Conservation (phyloP, 2,113 vertebrate genomes). For the Salvelinus fontinalis region DNA sequence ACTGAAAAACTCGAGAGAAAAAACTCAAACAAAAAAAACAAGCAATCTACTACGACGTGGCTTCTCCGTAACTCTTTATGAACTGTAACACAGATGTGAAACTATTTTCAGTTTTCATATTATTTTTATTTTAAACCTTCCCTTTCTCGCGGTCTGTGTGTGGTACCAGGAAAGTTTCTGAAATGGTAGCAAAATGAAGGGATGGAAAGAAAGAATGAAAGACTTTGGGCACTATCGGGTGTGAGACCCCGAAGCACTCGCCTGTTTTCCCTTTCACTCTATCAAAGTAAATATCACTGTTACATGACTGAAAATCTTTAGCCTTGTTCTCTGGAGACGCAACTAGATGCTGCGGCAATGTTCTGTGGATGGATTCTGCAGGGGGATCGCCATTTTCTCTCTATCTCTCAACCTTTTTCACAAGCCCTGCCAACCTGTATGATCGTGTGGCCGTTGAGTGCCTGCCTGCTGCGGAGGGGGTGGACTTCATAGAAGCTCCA, state of each 20-base stretch:
- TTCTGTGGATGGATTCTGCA: conserved; percentile 30
- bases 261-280: conserved; percentile 42
- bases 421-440: conserved; percentile 70
- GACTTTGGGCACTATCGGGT: conserved; percentile 34
- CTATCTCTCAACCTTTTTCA: conserved; percentile 19
- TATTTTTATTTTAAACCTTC: conserved; percentile 4
- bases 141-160: conserved; percentile 36
- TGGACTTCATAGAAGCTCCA: conserved; percentile 22
- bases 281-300: conserved; percentile 78
- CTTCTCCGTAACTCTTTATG: conserved; percentile 61
- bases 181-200: conserved; percentile 75
- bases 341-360: conserved; percentile 44
- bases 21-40: conserved; percentile 63
- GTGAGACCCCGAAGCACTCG: conserved; percentile 36
- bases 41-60: conserved; percentile 65
- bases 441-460: conserved; percentile 77
- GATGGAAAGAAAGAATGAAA: conserved; percentile 53
- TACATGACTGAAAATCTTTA: conserved; percentile 70
- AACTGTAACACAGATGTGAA: conserved; percentile 65
- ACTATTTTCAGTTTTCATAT: conserved; percentile 29
- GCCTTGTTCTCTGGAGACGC: conserved; percentile 66
- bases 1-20: conserved; percentile 42
- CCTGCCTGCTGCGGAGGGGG: conserved; percentile 73
- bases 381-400: conserved; percentile 42
- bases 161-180: conserved; percentile 63